Evolutionary conservation across 2,888 invertebrate genomes (phyloP), one percentile per base, ranked within the genome.

Genomic region (Volucella zonaria): DNA sequence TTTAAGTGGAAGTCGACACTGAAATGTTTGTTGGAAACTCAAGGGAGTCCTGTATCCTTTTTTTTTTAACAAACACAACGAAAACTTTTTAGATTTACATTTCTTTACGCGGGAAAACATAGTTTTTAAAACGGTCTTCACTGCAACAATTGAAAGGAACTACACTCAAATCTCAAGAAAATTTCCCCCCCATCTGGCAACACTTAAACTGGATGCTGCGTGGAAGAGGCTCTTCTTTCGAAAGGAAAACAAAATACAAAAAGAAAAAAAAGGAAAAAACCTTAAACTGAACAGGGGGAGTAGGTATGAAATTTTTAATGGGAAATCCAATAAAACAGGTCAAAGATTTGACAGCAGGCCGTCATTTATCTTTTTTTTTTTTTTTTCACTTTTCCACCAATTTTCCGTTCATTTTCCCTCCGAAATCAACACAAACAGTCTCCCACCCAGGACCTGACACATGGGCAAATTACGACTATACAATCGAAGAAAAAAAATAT

Each of bases 151-250:
- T 23, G 18, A 23, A 23, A 23, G 1, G 18, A 23, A 23, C 3
- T 23, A 23, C 18, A 23, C 18, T 2, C 18, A 2, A 23, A 23
- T 38, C 3, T 56, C 1, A 9, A 58, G 42, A 42, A 18, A 2
- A 59, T 59, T 43, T 54, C 45, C 23, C 8, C 10, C 31, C 11
- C 81, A 73, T 59, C 85, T 85, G 85, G 67, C 67, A 85, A 81
- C 85, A 64, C 85, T 68, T 23, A 4, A 43, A 62, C 8, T 71
- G 81, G 85, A 85, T 85, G 81, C 85, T 85, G 85, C 85, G 85
- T 85, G 85, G 67, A 76, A 62, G 31, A 68, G 23, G 10, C 12
- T 54, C 58, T 75, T 67, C 38, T 42, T 42, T 43, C 15, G 0
- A 43, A 68, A 47, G 49, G 18, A 11, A 18, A 11, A 14, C 18